Evolutionary conservation across 2,113 vertebrate species (phyloP).

Genomic region (Ammodytes marinus): DNA sequence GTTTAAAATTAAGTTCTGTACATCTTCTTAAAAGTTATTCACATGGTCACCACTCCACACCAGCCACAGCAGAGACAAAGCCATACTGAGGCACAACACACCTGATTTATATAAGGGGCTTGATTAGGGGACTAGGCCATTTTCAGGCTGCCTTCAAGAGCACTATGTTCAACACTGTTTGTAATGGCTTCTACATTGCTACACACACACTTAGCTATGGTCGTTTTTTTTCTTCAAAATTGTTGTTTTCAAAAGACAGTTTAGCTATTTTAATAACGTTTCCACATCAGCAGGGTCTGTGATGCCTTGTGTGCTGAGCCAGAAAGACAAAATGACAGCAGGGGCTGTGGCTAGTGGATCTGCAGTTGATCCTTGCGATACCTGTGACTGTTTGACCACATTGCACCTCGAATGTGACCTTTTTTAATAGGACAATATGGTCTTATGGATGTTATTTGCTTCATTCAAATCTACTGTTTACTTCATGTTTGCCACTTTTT

Average conservation of each 20-base stretch:
- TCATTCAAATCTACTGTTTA: not conserved
- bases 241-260: not conserved
- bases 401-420: not conserved
- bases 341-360: not conserved
- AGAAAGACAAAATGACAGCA: conserved; percentile 13
- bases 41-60: too few relatives aligned
- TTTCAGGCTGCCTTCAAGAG: too few relatives aligned
- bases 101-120: too few relatives aligned
- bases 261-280: not conserved
- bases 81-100: too few relatives aligned
- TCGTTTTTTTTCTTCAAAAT: not conserved
- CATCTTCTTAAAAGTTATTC: too few relatives aligned
- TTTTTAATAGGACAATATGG: not conserved
- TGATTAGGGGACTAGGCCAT: too few relatives aligned
- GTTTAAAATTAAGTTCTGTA: too few relatives aligned
- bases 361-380: not conserved
- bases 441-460: not conserved
- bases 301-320: conserved; percentile 24
- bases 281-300: not conserved
- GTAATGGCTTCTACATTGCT: too few relatives aligned
- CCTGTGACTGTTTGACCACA: not conserved
- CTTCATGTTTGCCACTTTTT: not conserved
- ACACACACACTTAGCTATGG: not conserved
- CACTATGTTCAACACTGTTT: too few relatives aligned
- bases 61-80: too few relatives aligned